These are phyloP conservation scores for Elachura formosa DNA, from an alignment of 2,113 vertebrate species.

Conservation along the genomic window DNA sequence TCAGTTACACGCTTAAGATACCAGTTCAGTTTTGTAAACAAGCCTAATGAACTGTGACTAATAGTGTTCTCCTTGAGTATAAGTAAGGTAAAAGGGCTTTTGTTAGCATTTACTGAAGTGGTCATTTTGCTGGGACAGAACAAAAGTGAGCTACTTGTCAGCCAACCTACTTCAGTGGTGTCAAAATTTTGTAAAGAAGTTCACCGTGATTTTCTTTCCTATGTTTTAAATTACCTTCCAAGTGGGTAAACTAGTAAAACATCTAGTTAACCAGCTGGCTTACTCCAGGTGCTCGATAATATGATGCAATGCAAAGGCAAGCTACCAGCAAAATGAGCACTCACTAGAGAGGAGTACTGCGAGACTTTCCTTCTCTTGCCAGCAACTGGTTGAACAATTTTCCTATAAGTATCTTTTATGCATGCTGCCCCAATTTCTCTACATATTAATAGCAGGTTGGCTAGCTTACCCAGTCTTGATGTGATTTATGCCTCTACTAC, in stretches of 20 bases:
- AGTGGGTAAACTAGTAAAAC: not conserved
- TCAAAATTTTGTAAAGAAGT: not conserved
- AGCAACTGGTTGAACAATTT: not conserved
- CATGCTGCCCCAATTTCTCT: not conserved
- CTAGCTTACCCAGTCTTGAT: not conserved
- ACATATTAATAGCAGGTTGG: not conserved
- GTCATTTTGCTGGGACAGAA: slow-evolving; percentile 37
- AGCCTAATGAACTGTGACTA: slow-evolving; percentile 70
- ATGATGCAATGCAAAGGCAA: not conserved
- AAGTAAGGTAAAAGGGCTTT: slow-evolving; percentile 57
- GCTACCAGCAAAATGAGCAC: not conserved
- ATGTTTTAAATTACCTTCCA: not conserved
- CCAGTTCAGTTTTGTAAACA: slow-evolving; percentile 68
- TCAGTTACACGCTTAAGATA: slow-evolving; percentile 63
- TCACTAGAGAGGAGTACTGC: not conserved
- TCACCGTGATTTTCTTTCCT: not conserved
- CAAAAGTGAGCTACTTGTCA: slow-evolving; percentile 44
- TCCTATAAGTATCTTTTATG: not conserved
- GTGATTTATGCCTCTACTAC: not conserved
- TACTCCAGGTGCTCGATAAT: not conserved
- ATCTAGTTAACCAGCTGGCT: not conserved
- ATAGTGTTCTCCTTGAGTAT: slow-evolving; percentile 46
- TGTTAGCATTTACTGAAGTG: slow-evolving; percentile 62
- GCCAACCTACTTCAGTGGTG: not conserved
- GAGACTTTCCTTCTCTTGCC: not conserved